phyloP scores from a whole-genome alignment of 2,113 vertebrate genomes.

The Motacilla alba region DNA sequence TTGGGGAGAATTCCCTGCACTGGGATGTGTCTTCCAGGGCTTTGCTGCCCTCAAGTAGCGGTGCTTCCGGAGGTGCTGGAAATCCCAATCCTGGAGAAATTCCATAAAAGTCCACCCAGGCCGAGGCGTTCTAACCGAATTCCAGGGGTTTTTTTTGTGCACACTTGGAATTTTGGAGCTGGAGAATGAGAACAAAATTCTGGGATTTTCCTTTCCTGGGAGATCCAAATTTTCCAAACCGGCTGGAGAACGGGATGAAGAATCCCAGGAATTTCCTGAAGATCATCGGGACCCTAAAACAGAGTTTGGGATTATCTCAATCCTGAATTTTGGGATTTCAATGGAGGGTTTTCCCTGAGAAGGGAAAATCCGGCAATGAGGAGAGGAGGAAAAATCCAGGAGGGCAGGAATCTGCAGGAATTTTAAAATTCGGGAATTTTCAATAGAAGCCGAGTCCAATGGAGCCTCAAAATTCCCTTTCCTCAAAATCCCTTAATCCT shows the following conservation, averaged over 20 bases:
- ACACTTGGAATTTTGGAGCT: neutral
- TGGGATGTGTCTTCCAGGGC: neutral
- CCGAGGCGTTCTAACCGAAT: accelerated
- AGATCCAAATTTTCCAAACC: neutral
- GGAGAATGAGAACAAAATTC: neutral
- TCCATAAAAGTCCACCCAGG: neutral
- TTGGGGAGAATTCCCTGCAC: neutral
- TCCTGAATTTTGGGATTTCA: neutral
- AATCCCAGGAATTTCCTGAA: neutral
- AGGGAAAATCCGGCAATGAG: accelerated
- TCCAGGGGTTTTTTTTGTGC: neutral
- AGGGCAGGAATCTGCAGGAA: accelerated
- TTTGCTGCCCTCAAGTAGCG: neutral
- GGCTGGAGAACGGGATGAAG: neutral
- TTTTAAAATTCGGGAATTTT: neutral
- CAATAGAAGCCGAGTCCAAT: neutral
- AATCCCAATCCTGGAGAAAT: neutral
- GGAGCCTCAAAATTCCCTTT: neutral
- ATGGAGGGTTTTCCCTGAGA: neutral
- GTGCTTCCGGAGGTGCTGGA: accelerated
- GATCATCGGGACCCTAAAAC: accelerated
- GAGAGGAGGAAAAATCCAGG: neutral
- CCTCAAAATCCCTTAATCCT: neutral
- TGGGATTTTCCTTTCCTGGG: neutral
- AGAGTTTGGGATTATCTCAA: neutral